These are phyloP conservation scores for Zenarchopterus dispar DNA, from an alignment of 2,797 vertebrate species.

Conservation along the genomic window DNA sequence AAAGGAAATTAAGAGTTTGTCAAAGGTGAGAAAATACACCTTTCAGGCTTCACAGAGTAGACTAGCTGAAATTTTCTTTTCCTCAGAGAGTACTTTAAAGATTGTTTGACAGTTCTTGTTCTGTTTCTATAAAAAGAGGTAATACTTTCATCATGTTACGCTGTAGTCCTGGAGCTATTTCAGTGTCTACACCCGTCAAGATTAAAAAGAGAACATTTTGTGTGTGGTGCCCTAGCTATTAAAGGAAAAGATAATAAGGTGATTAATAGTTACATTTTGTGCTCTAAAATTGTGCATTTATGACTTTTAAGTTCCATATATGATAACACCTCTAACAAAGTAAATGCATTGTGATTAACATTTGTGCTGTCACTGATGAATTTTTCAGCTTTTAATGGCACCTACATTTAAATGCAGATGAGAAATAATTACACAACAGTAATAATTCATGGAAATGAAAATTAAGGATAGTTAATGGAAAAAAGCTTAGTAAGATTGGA, in stretches of 20 bases:
- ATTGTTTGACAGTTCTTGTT: conserved; percentile 40
- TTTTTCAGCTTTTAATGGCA: conserved; percentile 26
- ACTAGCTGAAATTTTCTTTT: conserved; percentile 50
- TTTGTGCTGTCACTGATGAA: conserved; percentile 16
- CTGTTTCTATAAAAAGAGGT: conserved; percentile 28
- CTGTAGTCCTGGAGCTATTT: conserved; percentile 49
- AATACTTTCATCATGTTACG: conserved; percentile 39
- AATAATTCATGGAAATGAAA: no score
- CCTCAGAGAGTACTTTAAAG: conserved; percentile 53
- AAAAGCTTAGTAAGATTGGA: conserved; percentile 45
- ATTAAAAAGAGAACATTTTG: conserved; percentile 30
- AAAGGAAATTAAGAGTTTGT: conserved; percentile 60
- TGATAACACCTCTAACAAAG: conserved; percentile 10
- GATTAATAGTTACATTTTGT: not conserved
- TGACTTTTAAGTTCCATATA: not conserved
- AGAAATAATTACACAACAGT: conserved; percentile 59
- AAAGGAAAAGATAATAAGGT: conserved; percentile 6
- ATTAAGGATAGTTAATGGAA: conserved; percentile 48
- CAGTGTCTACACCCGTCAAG: conserved; percentile 27
- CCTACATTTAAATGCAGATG: conserved; percentile 59
- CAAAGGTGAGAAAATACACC: conserved; percentile 58
- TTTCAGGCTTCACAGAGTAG: conserved; percentile 51
- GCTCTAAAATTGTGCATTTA: conserved; percentile 11
- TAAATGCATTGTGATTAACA: conserved; percentile 17
- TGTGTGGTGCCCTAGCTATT: conserved; percentile 15